Conservation (phyloP, 2,797 vertebrate species). For the Neoniphon sammara region DNA sequence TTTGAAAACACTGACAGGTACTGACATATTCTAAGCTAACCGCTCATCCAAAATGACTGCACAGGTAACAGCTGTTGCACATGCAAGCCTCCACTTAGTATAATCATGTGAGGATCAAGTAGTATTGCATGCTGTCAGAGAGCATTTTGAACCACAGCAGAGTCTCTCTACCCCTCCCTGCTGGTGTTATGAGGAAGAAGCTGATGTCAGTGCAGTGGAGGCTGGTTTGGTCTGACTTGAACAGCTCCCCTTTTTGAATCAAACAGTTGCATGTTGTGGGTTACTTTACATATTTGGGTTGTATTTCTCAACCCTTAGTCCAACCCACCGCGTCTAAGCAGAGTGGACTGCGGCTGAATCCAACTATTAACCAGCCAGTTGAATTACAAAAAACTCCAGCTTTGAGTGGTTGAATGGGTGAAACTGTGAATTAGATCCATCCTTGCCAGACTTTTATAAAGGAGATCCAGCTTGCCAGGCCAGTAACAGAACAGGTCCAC, state of each 20-base stretch:
- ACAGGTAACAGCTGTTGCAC: not conserved
- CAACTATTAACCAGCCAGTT: too few species aligned
- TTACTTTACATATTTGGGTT: conserved; percentile 3
- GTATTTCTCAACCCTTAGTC: not conserved
- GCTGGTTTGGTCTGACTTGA: conserved; percentile 20
- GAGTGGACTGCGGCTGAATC: not conserved
- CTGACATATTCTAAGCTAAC: not conserved
- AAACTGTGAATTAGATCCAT: not conserved
- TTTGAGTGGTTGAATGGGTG: not conserved
- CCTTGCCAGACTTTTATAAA: conserved; percentile 3
- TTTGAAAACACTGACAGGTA: too few species aligned
- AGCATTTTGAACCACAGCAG: conserved; percentile 19
- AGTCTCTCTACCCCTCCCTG: conserved; percentile 24
- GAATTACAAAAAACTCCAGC: too few species aligned
- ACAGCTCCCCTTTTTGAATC: conserved; percentile 14
- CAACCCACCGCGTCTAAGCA: not conserved
- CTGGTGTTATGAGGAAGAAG: conserved; percentile 29
- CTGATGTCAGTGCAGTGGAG: conserved; percentile 17
- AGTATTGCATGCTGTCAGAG: not conserved
- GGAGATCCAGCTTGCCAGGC: conserved; percentile 25
- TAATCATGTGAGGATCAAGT: conserved; percentile 30
- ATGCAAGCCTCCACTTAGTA: not conserved
- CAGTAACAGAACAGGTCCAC: conserved; percentile 24
- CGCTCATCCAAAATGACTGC: not conserved
- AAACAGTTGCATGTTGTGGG: conserved; percentile 8